Base-by-base conservation (phyloP, 2,888 invertebrate genomes). In the Athripsodes cinereus region DNA sequence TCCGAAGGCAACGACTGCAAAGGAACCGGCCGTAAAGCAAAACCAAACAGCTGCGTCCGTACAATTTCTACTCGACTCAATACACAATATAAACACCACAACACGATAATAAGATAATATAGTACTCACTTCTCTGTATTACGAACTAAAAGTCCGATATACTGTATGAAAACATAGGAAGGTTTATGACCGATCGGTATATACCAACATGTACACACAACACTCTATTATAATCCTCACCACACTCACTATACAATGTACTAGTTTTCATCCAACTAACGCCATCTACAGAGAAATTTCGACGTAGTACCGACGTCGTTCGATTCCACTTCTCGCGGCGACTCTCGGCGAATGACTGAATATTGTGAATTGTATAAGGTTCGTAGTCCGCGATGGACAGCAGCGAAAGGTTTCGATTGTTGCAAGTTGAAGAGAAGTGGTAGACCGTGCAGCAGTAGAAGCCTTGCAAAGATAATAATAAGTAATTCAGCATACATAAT, bases 171-270 rank as follows among this genome's bases (percentile, higher is more conserved):
- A 13, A 40, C 13, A n/a, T 13, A 19, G 31, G 49, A 35, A 55
- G 58, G 58, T 59, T 59, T 59, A 55, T 59, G 58, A 59, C 58
- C 58, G 58, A 52, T 59, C 34, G 20, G 35, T 16, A 55, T n/a
- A n/a, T n/a, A n/a, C n/a, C n/a, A n/a, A n/a, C n/a, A n/a, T n/a
- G n/a, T n/a, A n/a, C n/a, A n/a, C n/a, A n/a, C n/a, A n/a, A n/a
- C n/a, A n/a, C n/a, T n/a, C n/a, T n/a, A n/a, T n/a, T n/a, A n/a
- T n/a, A n/a, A n/a, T n/a, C n/a, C n/a, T n/a, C n/a, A n/a, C n/a
- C n/a, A n/a, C n/a, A 26, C 10, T 50, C 51, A 50, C 55, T 22
- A 22, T 26, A 26, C 52, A 52, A 31, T 34, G 35, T 52, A 52
- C 13, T 21, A 31, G 31, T 52, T 31, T 21, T 21, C 44, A 35